Conservation (phyloP, 2,888 invertebrate genomes). For the Cosmia pyralina region DNA sequence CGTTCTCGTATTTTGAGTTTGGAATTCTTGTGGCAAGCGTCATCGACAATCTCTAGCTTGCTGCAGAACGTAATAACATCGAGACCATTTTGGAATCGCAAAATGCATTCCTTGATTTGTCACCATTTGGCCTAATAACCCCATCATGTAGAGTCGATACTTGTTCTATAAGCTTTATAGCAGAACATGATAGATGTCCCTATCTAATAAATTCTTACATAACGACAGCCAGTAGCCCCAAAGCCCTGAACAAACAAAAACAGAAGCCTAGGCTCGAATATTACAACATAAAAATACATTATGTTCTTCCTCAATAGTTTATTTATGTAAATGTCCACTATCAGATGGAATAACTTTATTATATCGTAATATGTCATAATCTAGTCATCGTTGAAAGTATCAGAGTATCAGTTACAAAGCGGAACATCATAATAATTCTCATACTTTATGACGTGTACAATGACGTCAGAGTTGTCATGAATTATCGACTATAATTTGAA, state of each 20-base stretch:
- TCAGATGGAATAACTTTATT: conserved; percentile 63
- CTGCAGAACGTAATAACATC: conserved; percentile 1
- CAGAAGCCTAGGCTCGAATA: conserved; percentile 48
- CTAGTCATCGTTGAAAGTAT: conserved; percentile 56
- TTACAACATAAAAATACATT: conserved; percentile 41
- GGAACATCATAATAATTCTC: conserved; percentile 62
- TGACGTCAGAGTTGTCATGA: conserved; percentile 60
- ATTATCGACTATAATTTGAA: conserved; percentile 70
- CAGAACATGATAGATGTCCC: background rate
- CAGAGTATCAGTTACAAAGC: conserved; percentile 60
- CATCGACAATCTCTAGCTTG: conserved; percentile 12
- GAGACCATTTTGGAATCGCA: background rate
- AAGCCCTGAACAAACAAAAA: conserved; percentile 23
- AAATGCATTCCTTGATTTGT: background rate
- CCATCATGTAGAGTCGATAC: background rate
- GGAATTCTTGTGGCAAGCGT: conserved; percentile 36
- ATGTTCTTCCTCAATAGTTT: conserved; percentile 52
- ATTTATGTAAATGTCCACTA: conserved; percentile 60
- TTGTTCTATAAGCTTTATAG: background rate
- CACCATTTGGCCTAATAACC: background rate
- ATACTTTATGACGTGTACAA: conserved; percentile 58
- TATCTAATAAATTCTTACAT: conserved; percentile 29
- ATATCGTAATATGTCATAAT: conserved; percentile 63
- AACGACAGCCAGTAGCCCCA: conserved; percentile 1
- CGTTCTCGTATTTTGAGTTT: conserved; percentile 38